Conservation (phyloP, 1,140 invertebrate species). For the Drosophila punjabiensis region DNA sequence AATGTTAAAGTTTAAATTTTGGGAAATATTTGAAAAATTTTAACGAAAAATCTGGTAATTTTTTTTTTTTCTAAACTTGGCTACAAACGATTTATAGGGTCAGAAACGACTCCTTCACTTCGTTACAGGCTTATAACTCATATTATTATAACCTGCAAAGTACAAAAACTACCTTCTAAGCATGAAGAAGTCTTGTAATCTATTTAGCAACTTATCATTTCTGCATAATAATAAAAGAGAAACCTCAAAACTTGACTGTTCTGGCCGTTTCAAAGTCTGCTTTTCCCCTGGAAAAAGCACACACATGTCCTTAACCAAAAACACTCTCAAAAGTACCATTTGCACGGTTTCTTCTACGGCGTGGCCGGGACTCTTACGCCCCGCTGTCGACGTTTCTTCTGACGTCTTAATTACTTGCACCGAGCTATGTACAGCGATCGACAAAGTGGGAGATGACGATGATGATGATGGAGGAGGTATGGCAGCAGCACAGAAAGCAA, state of each 20-base stretch:
- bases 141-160: too few relatives aligned
- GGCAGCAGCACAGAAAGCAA: constrained; percentile 50
- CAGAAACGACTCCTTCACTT: too few relatives aligned
- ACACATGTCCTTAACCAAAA: not conserved
- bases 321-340: constrained; percentile 59
- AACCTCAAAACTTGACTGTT: not conserved
- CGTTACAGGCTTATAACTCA: too few relatives aligned
- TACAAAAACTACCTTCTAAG: not conserved
- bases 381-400: constrained; percentile 31
- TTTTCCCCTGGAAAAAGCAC: not conserved
- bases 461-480: constrained; percentile 20
- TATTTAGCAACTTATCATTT: not conserved
- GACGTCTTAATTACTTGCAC: constrained; percentile 45
- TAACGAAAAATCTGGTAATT: too few relatives aligned
- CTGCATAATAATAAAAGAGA: not conserved
- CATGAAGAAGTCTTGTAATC: too few relatives aligned
- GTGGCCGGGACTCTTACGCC: constrained; percentile 6
- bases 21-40: too few relatives aligned
- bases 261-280: constrained; percentile 59
- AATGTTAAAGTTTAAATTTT: too few relatives aligned
- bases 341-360: constrained; percentile 43
- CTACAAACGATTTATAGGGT: too few relatives aligned
- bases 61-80: too few relatives aligned
- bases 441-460: constrained; percentile 27
- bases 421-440: constrained; percentile 46